Evolutionary conservation across 2,888 invertebrate species (phyloP), one percentile per base, ranked within the genome.

Genomic region (Caenorhabditis virilis): DNA sequence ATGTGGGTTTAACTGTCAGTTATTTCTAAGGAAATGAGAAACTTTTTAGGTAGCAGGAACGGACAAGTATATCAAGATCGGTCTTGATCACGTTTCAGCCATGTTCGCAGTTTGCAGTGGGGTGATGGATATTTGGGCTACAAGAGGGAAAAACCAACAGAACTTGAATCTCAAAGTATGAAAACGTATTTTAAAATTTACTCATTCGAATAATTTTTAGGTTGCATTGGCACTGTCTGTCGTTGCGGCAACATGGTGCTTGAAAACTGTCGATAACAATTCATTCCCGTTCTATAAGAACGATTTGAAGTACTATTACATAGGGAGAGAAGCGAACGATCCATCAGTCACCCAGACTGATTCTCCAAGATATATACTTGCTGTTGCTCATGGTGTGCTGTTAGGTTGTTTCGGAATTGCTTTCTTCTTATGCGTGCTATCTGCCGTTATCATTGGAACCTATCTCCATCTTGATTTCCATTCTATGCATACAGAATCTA

Each of bases 231-330:
- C 76, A 6, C 46, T 82, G 20, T 78, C 83, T 11, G 64, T 83
- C 22, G 64, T 83, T n/a, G 72, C 80, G 11, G 79, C 80, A 18
- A 78, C 79, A 7, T 80, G 82, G 78, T 74, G 74, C 27, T 47
- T 82, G 26, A 82, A 82, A 59, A 53, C 78, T 6, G 76, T 83
- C 18, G 83, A 83, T 59, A 78, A 80, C 65, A 77, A 77, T 36
- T 74, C 78, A 46, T 70, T 73, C 49, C 78, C 78, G 6, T 83
- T 74, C 60, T 83, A 79, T 66, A 78, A 79, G 49, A 72, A 77
- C 38, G 83, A 82, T 45, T 58, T 82, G 33, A 71, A 69, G 43
- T 51, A 46, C 27, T 82, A 78, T 59, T 76, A 76, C 42, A 60
- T 60, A 11, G 70, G 73, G 36, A 55, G 73, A 49, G 62, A 66